Evolutionary conservation across 2,113 vertebrate species (phyloP).

Genomic region (Microtus oregoni): DNA sequence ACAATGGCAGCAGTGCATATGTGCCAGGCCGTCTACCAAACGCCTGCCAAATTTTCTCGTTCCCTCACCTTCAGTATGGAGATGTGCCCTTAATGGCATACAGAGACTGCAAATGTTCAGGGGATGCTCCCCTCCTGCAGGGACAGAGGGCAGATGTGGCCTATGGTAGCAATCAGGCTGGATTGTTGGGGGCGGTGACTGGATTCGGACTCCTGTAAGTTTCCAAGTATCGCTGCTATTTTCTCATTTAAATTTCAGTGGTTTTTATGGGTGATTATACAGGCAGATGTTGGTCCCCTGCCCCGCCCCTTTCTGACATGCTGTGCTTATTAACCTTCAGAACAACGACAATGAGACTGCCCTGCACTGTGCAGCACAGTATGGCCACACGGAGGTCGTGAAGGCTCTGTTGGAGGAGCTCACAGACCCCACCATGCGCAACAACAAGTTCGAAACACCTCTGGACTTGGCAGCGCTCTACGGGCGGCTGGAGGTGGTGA

Average conservation of each 20-base stretch:
- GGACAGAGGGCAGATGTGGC: background rate
- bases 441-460: slow-evolving; percentile 98
- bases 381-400: slow-evolving; percentile 96
- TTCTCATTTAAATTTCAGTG: slow-evolving; percentile 81
- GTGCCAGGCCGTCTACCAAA: background rate
- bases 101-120: background rate
- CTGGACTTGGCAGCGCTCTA: slow-evolving; percentile 97
- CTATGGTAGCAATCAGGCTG: background rate
- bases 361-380: slow-evolving; percentile 97
- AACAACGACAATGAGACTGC: slow-evolving; percentile 99
- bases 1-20: slow-evolving; percentile 26
- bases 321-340: slow-evolving; percentile 85
- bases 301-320: rapidly evolving
- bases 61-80: background rate
- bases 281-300: rapidly evolving
- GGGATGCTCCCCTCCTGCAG: background rate
- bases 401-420: slow-evolving; percentile 97
- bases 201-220: background rate
- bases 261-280: slow-evolving; percentile 5
- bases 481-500: slow-evolving; percentile 97
- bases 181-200: background rate
- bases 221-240: slow-evolving; percentile 50
- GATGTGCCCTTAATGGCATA: background rate
- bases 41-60: background rate
- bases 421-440: slow-evolving; percentile 98